Conservation (phyloP, 2,888 invertebrate species). For the Halictus quadricinctus region DNA sequence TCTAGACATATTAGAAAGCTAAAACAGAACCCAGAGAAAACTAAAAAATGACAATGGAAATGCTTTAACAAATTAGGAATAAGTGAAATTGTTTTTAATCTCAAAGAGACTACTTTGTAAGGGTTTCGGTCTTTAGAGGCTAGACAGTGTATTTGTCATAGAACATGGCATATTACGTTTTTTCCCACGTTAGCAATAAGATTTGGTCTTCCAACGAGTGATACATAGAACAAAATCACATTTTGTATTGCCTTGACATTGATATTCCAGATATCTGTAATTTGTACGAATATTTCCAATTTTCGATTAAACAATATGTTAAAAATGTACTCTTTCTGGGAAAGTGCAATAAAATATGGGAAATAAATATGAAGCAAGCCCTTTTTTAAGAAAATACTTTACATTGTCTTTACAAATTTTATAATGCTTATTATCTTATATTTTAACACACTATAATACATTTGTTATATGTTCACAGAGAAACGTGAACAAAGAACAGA, state of each 20-base stretch:
- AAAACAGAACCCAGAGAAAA: constrained; percentile 25
- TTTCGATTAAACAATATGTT: constrained; percentile 61
- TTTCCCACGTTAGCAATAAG: constrained; percentile 64
- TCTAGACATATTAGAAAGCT: constrained; percentile 39
- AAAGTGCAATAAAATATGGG: constrained; percentile 80
- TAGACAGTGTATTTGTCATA: constrained; percentile 62
- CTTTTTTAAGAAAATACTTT: constrained; percentile 15
- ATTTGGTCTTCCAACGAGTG: constrained; percentile 64
- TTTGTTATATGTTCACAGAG: constrained; percentile 2
- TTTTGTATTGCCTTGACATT: constrained; percentile 47
- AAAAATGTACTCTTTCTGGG: constrained; percentile 78
- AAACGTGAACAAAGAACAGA: background rate
- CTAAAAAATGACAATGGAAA: constrained; percentile 29
- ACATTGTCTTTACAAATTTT: constrained; percentile 10
- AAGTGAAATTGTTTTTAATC: constrained; percentile 58
- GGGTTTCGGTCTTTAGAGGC: constrained; percentile 73
- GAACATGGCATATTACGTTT: constrained; percentile 52
- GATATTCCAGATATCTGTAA: constrained; percentile 59
- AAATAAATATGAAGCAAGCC: constrained; percentile 50
- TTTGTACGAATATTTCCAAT: constrained; percentile 54
- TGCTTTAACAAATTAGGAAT: constrained; percentile 43
- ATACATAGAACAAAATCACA: constrained; percentile 29
- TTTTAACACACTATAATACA: constrained; percentile 2
- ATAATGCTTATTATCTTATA: background rate
- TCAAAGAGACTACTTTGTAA: constrained; percentile 61